phyloP scores from a whole-genome alignment of 2,888 invertebrate genomes.

The Drosophila niveifrons region DNA sequence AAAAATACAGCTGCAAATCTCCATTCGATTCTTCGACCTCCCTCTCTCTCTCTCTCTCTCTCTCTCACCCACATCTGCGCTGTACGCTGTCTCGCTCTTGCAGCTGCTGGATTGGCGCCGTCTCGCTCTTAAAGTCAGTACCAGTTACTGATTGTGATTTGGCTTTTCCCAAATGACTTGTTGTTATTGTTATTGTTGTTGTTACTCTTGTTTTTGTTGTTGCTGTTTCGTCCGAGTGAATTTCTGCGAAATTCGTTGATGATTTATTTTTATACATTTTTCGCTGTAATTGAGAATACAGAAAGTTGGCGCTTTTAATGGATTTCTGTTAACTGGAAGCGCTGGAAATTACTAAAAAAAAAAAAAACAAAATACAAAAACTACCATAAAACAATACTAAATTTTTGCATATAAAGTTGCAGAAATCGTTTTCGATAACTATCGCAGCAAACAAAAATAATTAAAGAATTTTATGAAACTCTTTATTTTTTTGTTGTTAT shows the following conservation, averaged over 20 bases:
- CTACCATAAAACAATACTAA: constrained; percentile 3
- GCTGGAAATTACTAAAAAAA: constrained; percentile 3
- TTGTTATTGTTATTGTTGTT: constrained; percentile 16
- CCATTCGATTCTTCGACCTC: not conserved
- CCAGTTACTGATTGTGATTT: constrained; percentile 26
- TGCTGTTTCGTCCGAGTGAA: constrained; percentile 21
- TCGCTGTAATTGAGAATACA: constrained; percentile 40
- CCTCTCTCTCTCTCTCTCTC: constrained; percentile 3
- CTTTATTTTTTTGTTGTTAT: not conserved
- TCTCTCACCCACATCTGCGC: not conserved
- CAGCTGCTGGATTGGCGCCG: not conserved
- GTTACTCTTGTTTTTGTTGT: constrained; percentile 11
- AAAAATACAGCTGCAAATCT: constrained; percentile 14
- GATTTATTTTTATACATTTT: constrained; percentile 55
- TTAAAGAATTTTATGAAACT: constrained; percentile 18
- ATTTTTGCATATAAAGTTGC: not conserved
- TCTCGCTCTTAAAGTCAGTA: constrained; percentile 11
- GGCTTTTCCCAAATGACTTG: constrained; percentile 47
- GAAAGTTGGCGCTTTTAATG: constrained; percentile 51
- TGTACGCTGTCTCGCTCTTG: not conserved
- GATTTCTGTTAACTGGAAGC: constrained; percentile 43
- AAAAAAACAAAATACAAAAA: not conserved
- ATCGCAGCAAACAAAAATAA: not conserved
- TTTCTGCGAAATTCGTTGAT: constrained; percentile 51
- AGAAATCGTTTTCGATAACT: constrained; percentile 4